phyloP scores from a whole-genome alignment of 2,888 invertebrate genomes.

The Hypselothyrea guttata region DNA sequence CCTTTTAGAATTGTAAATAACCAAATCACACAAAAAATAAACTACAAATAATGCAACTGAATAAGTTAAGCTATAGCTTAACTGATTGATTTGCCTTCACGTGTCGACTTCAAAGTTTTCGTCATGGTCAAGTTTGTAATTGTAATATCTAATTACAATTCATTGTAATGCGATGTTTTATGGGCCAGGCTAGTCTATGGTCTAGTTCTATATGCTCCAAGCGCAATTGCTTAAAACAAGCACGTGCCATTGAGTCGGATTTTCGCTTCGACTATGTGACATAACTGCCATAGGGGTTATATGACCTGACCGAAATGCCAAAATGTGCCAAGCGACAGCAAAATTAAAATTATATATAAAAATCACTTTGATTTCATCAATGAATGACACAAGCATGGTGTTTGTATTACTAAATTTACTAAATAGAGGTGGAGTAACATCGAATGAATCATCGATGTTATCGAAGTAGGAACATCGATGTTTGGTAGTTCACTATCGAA shows the following conservation, averaged over 20 bases:
- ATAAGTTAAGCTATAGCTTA: too few relatives aligned
- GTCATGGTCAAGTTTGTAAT: slow-evolving; percentile 29
- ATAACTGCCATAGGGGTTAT: slow-evolving; percentile 36
- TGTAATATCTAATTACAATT: slow-evolving; percentile 11
- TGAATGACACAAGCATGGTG: slow-evolving; percentile 15
- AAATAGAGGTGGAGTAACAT: too few relatives aligned
- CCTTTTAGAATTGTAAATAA: too few relatives aligned
- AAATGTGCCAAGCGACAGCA: slow-evolving; percentile 10
- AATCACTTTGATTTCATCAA: slow-evolving; percentile 40
- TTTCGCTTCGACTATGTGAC: slow-evolving; percentile 26
- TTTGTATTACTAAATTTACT: too few relatives aligned
- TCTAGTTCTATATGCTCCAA: slow-evolving; percentile 15
- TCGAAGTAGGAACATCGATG: too few relatives aligned
- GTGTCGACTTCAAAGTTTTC: not conserved
- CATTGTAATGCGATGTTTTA: not conserved
- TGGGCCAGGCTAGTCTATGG: slow-evolving; percentile 3
- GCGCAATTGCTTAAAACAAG: slow-evolving; percentile 26
- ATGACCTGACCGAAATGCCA: slow-evolving; percentile 9
- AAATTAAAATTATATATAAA: too few relatives aligned
- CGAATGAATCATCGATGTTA: too few relatives aligned
- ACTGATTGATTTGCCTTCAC: not conserved
- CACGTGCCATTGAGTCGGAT: slow-evolving; percentile 30
- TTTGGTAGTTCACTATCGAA: too few relatives aligned
- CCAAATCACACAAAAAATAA: too few relatives aligned
- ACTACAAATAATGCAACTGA: too few relatives aligned